Base-by-base conservation (phyloP, 2,888 invertebrate species). In the Apamea anceps region DNA sequence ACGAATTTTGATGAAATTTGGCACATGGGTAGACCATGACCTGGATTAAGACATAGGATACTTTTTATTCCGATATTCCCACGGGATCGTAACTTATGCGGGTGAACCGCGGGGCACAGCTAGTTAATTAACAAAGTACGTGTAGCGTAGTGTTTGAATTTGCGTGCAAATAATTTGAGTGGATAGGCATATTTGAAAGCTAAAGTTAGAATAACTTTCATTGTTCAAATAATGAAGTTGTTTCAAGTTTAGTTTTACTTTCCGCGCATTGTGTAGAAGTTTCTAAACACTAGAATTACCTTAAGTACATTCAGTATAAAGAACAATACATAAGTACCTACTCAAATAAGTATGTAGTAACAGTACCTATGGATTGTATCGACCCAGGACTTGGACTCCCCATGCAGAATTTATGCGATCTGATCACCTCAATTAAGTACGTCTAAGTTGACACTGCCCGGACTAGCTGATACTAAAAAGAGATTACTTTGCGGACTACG, bases 391-490 rank as follows among this genome's bases (percentile, higher is more conserved):
- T 60, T 42, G 1, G 13, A n/a, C 7, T 32, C 10, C 13, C 28
- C 21, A 5, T 65, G 13, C 42, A 63, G 42, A 42, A 51, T 42
- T 3, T 18, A 32, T 25, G 28, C n/a, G 32, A 79, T 45, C 42
- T 72, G 32, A 75, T 79, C 42, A 18, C 65, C 48, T 67, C 21
- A 62, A 67, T 86, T 74, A 81, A 77, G 77, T 86, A 77, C 78
- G 79, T 85, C 77, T 81, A 89, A 81, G 78, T 87, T 81, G 80
- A 84, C 83, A 78, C 79, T 65, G 72, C 25, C 70, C 66, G 32
- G 66, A 62, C 73, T 75, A 75, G 42, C 62, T 65, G 80, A 82
- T 80, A 85, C 67, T 80, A 85, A 88, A 85, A 86, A 79, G 62
- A 83, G 66, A 86, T 87, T 87, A 86, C 80, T 83, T 83, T 77